phyloP scores from a whole-genome alignment of 2,797 vertebrate species.

The Gallinago nigripennis region DNA sequence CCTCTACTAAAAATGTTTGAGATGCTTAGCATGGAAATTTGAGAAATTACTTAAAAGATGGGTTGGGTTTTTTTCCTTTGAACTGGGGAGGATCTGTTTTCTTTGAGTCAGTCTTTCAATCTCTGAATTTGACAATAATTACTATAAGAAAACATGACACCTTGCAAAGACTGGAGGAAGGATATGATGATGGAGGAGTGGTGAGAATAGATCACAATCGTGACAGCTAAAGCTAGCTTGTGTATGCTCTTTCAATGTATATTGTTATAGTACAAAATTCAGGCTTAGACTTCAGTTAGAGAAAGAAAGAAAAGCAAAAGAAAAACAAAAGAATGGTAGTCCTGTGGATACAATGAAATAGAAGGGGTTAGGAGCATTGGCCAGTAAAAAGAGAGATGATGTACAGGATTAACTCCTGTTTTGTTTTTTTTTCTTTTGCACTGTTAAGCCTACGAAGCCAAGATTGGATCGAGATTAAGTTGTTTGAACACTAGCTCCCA shows the following conservation, averaged over 20 bases:
- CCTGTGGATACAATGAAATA: neutral
- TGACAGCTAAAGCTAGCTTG: slow-evolving; percentile 12
- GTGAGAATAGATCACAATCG: slow-evolving; percentile 15
- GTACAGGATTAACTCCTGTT: neutral
- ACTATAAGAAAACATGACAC: neutral
- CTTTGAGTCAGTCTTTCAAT: neutral
- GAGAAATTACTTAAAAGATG: neutral
- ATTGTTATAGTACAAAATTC: neutral
- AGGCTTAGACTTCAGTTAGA: neutral
- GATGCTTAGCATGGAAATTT: neutral
- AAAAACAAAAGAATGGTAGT: neutral
- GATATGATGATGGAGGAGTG: slow-evolving; percentile 18
- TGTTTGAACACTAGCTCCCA: neutral
- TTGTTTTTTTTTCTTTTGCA: neutral
- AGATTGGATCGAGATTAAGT: neutral
- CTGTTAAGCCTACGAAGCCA: neutral
- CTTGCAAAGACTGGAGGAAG: slow-evolving; percentile 1
- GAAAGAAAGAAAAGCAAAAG: neutral
- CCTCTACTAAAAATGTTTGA: neutral
- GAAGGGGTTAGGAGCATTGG: neutral
- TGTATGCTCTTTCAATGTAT: neutral
- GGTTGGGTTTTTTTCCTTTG: neutral
- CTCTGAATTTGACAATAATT: slow-evolving; percentile 3
- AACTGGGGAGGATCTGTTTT: neutral
- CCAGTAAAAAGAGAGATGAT: neutral